Conservation (phyloP, 2,888 invertebrate genomes). For the Sesia bembeciformis region DNA sequence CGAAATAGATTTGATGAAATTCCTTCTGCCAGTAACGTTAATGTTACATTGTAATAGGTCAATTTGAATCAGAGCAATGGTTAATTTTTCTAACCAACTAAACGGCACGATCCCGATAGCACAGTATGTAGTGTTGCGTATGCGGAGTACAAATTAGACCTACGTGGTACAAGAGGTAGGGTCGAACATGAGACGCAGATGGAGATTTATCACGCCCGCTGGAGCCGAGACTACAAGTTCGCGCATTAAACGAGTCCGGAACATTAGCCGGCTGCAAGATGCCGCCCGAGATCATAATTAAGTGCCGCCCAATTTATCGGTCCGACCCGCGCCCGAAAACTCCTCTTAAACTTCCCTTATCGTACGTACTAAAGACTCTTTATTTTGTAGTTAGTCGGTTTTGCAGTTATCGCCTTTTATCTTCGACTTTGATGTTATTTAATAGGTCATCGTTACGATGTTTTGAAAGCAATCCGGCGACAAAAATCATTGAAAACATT, state of each 20-base stretch:
- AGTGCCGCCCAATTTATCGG: slow-evolving; percentile 75
- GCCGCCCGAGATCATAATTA: slow-evolving; percentile 75
- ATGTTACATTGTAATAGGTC: too few relatives aligned
- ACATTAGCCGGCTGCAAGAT: slow-evolving; percentile 73
- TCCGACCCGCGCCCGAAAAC: slow-evolving; percentile 65
- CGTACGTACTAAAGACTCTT: slow-evolving; percentile 67
- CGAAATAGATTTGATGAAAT: too few relatives aligned
- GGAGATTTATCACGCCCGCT: slow-evolving; percentile 70
- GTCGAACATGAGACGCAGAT: slow-evolving; percentile 32
- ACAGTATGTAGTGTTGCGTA: too few relatives aligned
- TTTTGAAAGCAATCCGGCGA: too few relatives aligned
- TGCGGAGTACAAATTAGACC: slow-evolving; percentile 10
- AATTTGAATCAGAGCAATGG: too few relatives aligned
- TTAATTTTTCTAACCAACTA: too few relatives aligned
- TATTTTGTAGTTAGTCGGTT: slow-evolving; percentile 67
- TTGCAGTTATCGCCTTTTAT: slow-evolving; percentile 60
- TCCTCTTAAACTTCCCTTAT: slow-evolving; percentile 71
- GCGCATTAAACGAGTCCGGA: slow-evolving; percentile 73
- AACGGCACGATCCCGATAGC: too few relatives aligned
- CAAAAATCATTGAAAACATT: too few relatives aligned
- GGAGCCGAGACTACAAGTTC: slow-evolving; percentile 69
- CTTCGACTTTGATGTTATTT: slow-evolving; percentile 29
- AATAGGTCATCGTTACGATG: slow-evolving; percentile 3
- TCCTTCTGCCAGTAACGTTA: too few relatives aligned
- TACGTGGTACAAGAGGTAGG: neutral